A percentile compares a stretch with the other conserved stretches of the same genome.
These are phyloP conservation scores for Sialis lutaria DNA, from an alignment of 2,888 invertebrate species.

Conservation along the genomic window DNA sequence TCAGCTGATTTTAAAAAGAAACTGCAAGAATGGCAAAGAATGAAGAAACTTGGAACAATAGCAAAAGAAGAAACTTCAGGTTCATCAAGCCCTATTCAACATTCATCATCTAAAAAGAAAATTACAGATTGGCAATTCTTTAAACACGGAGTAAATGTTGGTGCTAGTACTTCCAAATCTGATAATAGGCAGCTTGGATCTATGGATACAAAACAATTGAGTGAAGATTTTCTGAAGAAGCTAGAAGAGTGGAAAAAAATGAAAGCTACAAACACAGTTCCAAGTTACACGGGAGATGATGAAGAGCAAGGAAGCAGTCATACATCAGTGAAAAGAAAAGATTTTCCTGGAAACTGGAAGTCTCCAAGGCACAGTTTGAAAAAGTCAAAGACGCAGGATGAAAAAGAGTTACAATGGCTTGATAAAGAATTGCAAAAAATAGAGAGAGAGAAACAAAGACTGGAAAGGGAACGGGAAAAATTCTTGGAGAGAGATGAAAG, in stretches of 20 bases:
- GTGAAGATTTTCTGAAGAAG: slow-evolving; percentile 69
- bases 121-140: slow-evolving; percentile 44
- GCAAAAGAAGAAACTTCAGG: slow-evolving; percentile 10
- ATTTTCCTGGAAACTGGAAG: slow-evolving; percentile 14
- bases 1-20: slow-evolving; percentile 70
- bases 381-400: slow-evolving; percentile 23
- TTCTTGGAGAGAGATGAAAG: slow-evolving; percentile 45
- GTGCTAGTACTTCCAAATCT: slow-evolving; percentile 11
- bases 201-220: slow-evolving; percentile 47
- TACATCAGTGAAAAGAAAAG: slow-evolving; percentile 20
- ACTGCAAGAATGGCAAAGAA: slow-evolving; percentile 71
- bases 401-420: slow-evolving; percentile 35
- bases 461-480: slow-evolving; percentile 42
- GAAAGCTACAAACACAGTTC: slow-evolving; percentile 42
- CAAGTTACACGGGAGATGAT: slow-evolving; percentile 18
- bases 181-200: slow-evolving; percentile 14
- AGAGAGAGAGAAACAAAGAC: slow-evolving; percentile 39
- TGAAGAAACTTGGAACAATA: slow-evolving; percentile 28
- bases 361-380: slow-evolving; percentile 15
- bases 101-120: slow-evolving; percentile 23
- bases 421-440: slow-evolving; percentile 39
- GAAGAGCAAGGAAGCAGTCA: slow-evolving; percentile 15
- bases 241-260: slow-evolving; percentile 75
- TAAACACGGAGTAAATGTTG: slow-evolving; percentile 28
- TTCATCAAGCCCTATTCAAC: not conserved